phyloP scores from a whole-genome alignment of 2,113 vertebrate species.

The Cyprinodon tularosa region DNA sequence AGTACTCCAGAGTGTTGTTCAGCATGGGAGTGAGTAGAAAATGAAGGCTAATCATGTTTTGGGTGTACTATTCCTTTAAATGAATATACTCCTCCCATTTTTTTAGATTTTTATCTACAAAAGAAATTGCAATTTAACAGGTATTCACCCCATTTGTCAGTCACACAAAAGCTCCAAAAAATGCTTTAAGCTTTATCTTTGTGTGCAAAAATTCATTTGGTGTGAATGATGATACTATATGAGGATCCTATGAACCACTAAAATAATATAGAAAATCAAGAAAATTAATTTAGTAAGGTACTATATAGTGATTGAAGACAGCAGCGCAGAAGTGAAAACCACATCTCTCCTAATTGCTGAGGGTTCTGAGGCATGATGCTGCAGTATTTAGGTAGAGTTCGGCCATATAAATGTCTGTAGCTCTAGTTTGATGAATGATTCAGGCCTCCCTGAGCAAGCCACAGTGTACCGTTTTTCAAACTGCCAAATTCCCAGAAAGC shows the following conservation, averaged over 20 bases:
- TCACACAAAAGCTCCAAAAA: no score
- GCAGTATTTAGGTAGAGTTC: conserved; percentile 13
- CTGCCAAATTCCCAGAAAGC: conserved; percentile 38
- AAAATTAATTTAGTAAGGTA: neutral
- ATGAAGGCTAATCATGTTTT: no score
- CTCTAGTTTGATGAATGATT: conserved; percentile 47
- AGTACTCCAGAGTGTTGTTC: no score
- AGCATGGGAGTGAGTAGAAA: no score
- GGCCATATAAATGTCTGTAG: conserved; percentile 24
- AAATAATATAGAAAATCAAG: neutral
- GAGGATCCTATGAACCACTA: neutral
- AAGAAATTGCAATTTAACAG: no score
- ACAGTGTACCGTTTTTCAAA: conserved; percentile 12
- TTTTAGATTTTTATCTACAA: no score
- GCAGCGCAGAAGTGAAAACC: neutral
- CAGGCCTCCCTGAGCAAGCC: conserved; percentile 27
- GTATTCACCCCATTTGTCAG: no score
- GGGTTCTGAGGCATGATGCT: conserved; percentile 19
- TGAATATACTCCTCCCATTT: no score
- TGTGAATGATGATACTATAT: no score
- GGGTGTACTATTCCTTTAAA: no score
- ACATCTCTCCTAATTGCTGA: neutral
- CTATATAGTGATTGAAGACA: neutral
- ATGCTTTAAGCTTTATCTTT: no score
- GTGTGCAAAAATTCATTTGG: no score